Conservation (phyloP, 2,797 vertebrate species). For the Pipistrellus nathusii region DNA sequence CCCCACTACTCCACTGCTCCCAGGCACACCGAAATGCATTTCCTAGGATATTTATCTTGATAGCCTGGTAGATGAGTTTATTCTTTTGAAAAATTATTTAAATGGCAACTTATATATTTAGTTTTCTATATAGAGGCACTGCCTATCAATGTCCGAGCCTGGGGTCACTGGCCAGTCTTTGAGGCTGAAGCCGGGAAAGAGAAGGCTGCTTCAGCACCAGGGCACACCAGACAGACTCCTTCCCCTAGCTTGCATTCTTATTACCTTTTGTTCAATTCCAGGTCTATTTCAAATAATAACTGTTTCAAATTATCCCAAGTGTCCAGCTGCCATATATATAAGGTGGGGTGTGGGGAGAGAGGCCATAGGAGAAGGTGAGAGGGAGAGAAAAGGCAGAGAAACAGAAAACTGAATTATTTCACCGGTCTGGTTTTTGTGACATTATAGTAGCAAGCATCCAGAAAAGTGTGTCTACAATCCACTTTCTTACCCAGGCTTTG, state of each 20-base stretch:
- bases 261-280: conserved; percentile 61
- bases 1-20: conserved; percentile 69
- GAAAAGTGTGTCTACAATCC: neutral
- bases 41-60: conserved; percentile 68
- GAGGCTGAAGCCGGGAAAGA: conserved; percentile 16
- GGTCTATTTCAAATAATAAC: conserved; percentile 62
- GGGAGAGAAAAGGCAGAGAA: neutral
- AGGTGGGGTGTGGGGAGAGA: neutral
- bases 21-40: conserved; percentile 55
- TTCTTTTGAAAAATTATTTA: conserved; percentile 76
- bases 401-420: conserved; percentile 7
- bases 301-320: conserved; percentile 18
- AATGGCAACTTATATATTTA: conserved; percentile 52
- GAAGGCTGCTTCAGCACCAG: neutral
- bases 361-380: neutral
- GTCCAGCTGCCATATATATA: neutral
- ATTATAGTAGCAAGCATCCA: conserved; percentile 8
- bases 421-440: neutral
- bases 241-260: neutral
- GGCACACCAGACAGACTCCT: neutral
- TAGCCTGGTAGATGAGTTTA: conserved; percentile 72
- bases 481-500: conserved; percentile 42
- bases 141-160: neutral
- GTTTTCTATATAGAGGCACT: neutral
- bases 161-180: neutral